Conservation (phyloP, 1,140 invertebrate species). For the Drosophila sproati region DNA sequence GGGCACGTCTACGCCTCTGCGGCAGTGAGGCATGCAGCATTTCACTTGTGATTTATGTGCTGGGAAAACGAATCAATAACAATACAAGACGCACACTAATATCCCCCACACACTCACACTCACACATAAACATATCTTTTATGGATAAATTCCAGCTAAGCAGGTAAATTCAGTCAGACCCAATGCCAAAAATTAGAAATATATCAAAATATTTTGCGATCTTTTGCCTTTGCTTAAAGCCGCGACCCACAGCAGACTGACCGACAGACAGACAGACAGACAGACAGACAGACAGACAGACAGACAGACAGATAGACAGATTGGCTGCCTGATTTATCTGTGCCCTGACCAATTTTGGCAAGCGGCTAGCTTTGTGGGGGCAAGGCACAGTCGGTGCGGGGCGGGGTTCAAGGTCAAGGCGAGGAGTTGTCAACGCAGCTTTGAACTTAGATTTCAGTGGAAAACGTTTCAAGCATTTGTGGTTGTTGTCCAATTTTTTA, state of each 20-base stretch:
- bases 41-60: constrained; percentile 73
- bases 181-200: constrained; percentile 67
- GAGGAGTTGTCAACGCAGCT: constrained; percentile 70
- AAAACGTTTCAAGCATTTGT: constrained; percentile 46
- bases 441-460: constrained; percentile 72
- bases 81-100: constrained; percentile 67
- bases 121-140: constrained; percentile 19
- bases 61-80: constrained; percentile 80
- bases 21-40: constrained; percentile 45
- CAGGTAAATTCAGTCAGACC: constrained; percentile 46
- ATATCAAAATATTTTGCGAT: constrained; percentile 66
- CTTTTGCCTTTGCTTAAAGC: constrained; percentile 15
- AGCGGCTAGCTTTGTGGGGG: not conserved
- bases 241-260: constrained; percentile 11
- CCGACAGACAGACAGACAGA: not conserved
- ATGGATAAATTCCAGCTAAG: constrained; percentile 66
- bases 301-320: not conserved
- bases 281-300: not conserved
- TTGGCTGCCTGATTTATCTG: constrained; percentile 60
- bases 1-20: constrained; percentile 31
- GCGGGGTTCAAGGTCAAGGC: constrained; percentile 66
- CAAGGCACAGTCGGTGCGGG: not conserved
- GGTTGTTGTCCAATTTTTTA: not conserved
- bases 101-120: constrained; percentile 36
- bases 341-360: constrained; percentile 71